A percentile compares a stretch with the other conserved stretches of the same genome.
These are phyloP conservation scores for Thymelicus acteon DNA, from an alignment of 2,888 invertebrate genomes.

Conservation along the genomic window DNA sequence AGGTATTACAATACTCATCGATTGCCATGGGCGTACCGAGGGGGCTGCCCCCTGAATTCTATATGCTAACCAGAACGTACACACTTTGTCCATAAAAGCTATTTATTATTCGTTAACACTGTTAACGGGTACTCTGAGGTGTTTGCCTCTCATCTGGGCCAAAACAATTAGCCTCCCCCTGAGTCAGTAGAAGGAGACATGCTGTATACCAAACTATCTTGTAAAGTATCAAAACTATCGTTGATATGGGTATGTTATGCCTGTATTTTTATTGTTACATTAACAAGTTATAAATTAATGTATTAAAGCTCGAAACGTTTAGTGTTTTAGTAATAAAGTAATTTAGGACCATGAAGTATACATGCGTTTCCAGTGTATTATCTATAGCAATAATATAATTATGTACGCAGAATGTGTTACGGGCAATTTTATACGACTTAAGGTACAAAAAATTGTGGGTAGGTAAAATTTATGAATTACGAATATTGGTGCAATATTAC, in stretches of 20 bases:
- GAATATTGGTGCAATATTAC: constrained; percentile 56
- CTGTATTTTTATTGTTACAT: constrained; percentile 24
- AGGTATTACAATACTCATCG: constrained; percentile 19
- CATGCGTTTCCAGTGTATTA: constrained; percentile 22
- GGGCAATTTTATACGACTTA: constrained; percentile 43
- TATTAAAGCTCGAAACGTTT: neutral
- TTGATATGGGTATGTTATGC: constrained; percentile 18
- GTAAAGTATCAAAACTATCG: neutral
- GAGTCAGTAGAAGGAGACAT: neutral
- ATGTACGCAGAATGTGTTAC: constrained; percentile 36
- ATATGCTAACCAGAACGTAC: no score
- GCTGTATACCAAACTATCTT: constrained; percentile 31
- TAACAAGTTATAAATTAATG: neutral
- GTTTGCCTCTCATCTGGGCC: no score
- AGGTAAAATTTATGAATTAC: constrained; percentile 46
- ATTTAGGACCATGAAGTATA: constrained; percentile 31
- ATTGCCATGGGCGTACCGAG: neutral
- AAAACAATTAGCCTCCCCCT: no score
- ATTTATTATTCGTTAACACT: no score
- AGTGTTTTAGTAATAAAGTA: constrained; percentile 13
- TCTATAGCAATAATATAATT: constrained; percentile 30
- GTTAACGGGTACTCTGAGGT: no score
- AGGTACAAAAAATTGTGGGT: constrained; percentile 47
- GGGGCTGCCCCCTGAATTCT: no score
- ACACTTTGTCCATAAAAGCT: no score